Conservation (phyloP, 2,888 invertebrate species). For the Notodonta ziczac region DNA sequence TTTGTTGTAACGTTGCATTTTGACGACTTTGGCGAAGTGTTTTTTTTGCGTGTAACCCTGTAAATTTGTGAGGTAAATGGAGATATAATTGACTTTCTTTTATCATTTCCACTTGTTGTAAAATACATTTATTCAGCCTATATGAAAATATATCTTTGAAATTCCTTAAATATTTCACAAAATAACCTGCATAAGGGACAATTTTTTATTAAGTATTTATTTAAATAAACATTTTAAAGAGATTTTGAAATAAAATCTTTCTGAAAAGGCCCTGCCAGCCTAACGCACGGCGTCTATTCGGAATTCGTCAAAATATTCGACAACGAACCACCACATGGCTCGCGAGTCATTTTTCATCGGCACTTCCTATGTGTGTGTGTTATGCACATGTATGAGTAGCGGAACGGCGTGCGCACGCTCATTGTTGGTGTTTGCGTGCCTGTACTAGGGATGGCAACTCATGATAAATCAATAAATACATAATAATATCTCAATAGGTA, state of each 20-base stretch:
- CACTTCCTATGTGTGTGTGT: constrained; percentile 42
- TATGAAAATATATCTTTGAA: too few species aligned
- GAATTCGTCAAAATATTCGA: constrained; percentile 82
- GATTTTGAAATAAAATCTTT: not conserved
- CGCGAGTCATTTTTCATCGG: constrained; percentile 68
- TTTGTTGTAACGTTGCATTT: too few species aligned
- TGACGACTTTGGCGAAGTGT: too few species aligned
- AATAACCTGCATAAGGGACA: too few species aligned
- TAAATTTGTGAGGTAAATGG: too few species aligned
- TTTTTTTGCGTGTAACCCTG: too few species aligned
- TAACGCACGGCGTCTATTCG: constrained; percentile 65
- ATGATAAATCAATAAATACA: not conserved
- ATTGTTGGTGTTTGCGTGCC: not conserved
- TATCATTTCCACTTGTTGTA: too few species aligned
- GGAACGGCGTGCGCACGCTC: not conserved
- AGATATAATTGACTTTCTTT: too few species aligned
- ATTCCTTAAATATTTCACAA: too few species aligned
- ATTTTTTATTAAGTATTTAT: too few species aligned
- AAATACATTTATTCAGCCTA: too few species aligned
- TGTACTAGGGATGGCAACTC: constrained; percentile 10
- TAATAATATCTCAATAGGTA: not conserved
- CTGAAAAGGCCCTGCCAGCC: not conserved
- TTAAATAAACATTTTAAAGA: too few species aligned
- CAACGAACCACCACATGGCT: constrained; percentile 76
- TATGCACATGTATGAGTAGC: not conserved